Evolutionary conservation across 1,140 invertebrate species (phyloP).

Genomic region (Diprion similis): DNA sequence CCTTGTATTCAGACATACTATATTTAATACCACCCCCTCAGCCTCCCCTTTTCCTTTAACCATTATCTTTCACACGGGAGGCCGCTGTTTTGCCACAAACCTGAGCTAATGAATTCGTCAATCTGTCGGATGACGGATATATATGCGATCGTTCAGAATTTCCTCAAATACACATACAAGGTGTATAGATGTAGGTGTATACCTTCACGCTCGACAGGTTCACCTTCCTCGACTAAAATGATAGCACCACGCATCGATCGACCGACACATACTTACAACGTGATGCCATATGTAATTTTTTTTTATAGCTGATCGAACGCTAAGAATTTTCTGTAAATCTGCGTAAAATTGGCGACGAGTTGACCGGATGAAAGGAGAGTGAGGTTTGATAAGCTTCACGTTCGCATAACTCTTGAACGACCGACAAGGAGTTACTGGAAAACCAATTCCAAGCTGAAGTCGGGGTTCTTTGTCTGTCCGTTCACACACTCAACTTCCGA

Average conservation of each 20-base stretch:
- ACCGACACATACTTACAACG: neutral
- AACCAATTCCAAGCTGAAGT: constrained; percentile 33
- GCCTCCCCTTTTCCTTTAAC: too few species aligned
- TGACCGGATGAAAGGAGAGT: too few species aligned
- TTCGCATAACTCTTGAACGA: neutral
- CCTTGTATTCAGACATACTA: too few species aligned
- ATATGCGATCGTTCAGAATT: neutral
- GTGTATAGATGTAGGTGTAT: neutral
- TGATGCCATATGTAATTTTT: neutral
- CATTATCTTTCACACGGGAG: too few species aligned
- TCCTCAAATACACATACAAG: neutral
- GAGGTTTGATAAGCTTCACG: neutral
- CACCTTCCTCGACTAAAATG: too few species aligned
- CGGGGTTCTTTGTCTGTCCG: constrained; percentile 37
- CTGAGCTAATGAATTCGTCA: neutral
- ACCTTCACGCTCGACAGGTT: too few species aligned
- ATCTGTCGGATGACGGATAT: neutral
- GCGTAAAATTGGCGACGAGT: too few species aligned
- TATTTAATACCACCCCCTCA: too few species aligned
- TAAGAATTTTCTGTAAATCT: too few species aligned
- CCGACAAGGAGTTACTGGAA: constrained; percentile 34
- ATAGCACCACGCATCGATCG: neutral
- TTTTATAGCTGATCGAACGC: too few species aligned
- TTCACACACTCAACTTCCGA: constrained; percentile 35
- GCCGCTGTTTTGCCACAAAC: neutral